These are phyloP conservation scores for Coreius guichenoti DNA, from an alignment of 2,797 vertebrate species.

Conservation along the genomic window DNA sequence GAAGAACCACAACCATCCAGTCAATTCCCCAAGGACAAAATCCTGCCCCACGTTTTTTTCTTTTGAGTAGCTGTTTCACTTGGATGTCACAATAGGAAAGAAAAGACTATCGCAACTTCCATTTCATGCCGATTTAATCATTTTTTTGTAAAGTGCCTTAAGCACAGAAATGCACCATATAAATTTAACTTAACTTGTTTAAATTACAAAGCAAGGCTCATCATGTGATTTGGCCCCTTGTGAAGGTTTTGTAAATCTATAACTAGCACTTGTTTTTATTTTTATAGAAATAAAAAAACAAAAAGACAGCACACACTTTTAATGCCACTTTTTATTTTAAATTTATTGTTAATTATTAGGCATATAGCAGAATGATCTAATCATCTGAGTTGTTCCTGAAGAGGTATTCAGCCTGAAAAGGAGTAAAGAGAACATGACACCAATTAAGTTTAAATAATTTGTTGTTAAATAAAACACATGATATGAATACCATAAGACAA, in stretches of 20 bases:
- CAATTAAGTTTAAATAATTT: not conserved
- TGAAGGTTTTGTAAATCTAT: not conserved
- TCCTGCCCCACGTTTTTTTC: not conserved
- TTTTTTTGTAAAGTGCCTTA: too few relatives aligned
- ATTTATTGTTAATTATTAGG: not conserved
- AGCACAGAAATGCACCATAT: too few relatives aligned
- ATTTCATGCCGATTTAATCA: not conserved
- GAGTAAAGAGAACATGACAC: constrained; percentile 43
- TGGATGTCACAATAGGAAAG: too few relatives aligned
- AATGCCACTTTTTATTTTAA: not conserved
- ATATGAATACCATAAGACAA: not conserved
- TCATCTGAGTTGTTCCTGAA: constrained; percentile 81
- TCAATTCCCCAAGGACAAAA: not conserved
- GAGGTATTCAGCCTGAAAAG: constrained; percentile 89
- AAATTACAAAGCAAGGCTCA: not conserved
- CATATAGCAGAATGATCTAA: constrained; percentile 51
- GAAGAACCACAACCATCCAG: too few relatives aligned
- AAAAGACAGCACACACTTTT: not conserved
- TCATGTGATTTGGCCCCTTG: not conserved
- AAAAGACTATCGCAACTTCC: not conserved
- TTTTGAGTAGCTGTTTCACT: not conserved
- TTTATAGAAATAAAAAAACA: not conserved
- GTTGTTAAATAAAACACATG: not conserved
- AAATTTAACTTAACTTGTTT: not conserved
- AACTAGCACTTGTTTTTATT: not conserved